Evolutionary conservation across 2,888 invertebrate species (phyloP), one percentile per base, ranked within the genome.

Genomic region (Heliconius ethilla): DNA sequence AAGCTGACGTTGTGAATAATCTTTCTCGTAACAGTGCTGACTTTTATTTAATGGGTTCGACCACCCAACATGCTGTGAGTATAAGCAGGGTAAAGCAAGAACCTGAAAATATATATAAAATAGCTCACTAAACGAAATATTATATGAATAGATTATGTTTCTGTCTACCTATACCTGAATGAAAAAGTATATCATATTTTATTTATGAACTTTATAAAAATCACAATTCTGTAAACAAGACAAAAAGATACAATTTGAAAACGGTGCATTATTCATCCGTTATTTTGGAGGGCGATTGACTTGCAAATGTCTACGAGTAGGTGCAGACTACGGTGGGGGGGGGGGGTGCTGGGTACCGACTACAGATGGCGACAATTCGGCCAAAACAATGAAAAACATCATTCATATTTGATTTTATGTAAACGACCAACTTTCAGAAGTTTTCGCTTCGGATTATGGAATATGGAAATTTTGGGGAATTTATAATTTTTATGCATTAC

Each of bases 371-470:
- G 73, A 77, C 66, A 73, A 66, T 67, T 66, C 62, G 40, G 59
- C 67, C 37, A 72, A 77, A 77, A 77, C 77, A 67, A 67, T 73
- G 67, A 77, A 77, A 77, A 77, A 77, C 77, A 67, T 74, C 73
- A 67, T 77, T 1, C 37, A 77, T 77, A 74, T 77, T 77, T 67
- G 27, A 77, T 77, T 55, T 72, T 65, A 73, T 73, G 73, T 40
- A 73, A 59, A 65, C 67, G 40, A 73, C 6, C 40, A 65, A 65
- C 65, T 72, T 76, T 73, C 59, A 55, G 22, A 27, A 27, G 6
- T 70, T 70, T 37, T 62, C 40, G 63, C 63, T 69, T 62, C 33
- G 29, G 63, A 45, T 63, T 45, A 63, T 76, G 45, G 27, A 37
- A 15, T 18, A 70, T 63, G 37, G n/a, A 63, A 29, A 45, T 67